Percentiles rank a stretch among this genome's conserved stretches.
Conservation (phyloP, 2,797 vertebrate species). For the Oophaga sylvatica region DNA sequence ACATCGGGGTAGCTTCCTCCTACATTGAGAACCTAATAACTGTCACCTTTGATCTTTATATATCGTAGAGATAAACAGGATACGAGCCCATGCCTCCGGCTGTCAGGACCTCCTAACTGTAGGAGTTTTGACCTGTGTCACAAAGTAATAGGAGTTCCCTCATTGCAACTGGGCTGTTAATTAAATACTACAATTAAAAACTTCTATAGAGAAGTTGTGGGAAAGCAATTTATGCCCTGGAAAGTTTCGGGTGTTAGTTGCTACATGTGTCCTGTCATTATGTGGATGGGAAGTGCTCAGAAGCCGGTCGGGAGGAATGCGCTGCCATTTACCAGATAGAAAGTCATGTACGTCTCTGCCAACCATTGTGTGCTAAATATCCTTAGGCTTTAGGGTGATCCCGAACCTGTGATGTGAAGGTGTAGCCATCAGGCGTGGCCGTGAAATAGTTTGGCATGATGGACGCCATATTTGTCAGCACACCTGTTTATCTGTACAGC, state of each 20-base stretch:
- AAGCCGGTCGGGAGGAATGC: slow-evolving; percentile 70
- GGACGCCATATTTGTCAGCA: slow-evolving; percentile 48
- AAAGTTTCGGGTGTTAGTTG: slow-evolving; percentile 70
- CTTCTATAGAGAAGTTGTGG: slow-evolving; percentile 61
- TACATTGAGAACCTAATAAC: slow-evolving; percentile 15
- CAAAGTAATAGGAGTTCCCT: slow-evolving; percentile 71
- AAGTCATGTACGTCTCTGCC: slow-evolving; percentile 67
- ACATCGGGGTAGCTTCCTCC: background rate
- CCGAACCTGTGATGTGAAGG: slow-evolving; percentile 61
- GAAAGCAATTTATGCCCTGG: slow-evolving; percentile 60
- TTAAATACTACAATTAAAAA: slow-evolving; percentile 72
- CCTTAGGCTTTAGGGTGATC: slow-evolving; percentile 66
- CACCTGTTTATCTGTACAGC: slow-evolving; percentile 42
- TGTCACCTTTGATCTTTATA: slow-evolving; percentile 9
- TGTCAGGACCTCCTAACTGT: background rate
- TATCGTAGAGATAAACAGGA: background rate
- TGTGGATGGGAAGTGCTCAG: slow-evolving; percentile 70
- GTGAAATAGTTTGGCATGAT: slow-evolving; percentile 31
- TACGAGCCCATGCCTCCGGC: background rate
- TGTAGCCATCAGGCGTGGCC: slow-evolving; percentile 40
- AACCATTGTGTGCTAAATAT: slow-evolving; percentile 66
- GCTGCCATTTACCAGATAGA: slow-evolving; percentile 68
- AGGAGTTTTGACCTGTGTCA: background rate
- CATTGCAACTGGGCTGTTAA: slow-evolving; percentile 74
- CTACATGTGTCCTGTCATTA: slow-evolving; percentile 71